Percentiles rank a stretch among this genome's conserved stretches.
Evolutionary conservation across 2,888 invertebrate genomes (phyloP).

Genomic region (Drosophila cyrtoloma): DNA sequence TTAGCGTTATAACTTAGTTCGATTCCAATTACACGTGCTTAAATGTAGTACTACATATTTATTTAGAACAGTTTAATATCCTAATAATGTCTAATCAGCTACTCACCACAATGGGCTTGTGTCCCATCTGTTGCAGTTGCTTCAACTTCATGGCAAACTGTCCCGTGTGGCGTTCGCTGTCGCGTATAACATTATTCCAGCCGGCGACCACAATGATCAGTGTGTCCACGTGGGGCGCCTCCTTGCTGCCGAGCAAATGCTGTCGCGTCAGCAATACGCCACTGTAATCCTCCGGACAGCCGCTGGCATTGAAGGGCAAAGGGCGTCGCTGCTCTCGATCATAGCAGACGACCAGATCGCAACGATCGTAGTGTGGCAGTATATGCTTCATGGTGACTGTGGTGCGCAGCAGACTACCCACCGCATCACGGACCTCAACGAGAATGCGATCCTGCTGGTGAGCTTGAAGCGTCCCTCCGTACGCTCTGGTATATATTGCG

Average conservation of each 20-base stretch:
- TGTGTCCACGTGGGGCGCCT: constrained; percentile 83
- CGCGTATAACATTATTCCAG: constrained; percentile 87
- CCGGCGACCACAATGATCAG: constrained; percentile 88
- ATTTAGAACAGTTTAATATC: neutral
- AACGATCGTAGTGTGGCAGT: constrained; percentile 89
- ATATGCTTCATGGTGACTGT: constrained; percentile 86
- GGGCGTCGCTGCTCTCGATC: constrained; percentile 86
- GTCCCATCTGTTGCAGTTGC: constrained; percentile 88
- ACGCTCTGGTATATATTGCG: constrained; percentile 87
- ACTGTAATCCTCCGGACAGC: constrained; percentile 86
- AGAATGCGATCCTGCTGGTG: constrained; percentile 87
- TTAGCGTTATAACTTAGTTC: neutral
- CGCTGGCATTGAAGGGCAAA: constrained; percentile 85
- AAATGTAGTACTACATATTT: neutral
- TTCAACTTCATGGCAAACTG: constrained; percentile 87
- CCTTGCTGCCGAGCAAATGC: constrained; percentile 66
- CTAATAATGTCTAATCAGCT: neutral
- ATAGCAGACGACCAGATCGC: constrained; percentile 88
- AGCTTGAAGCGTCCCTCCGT: constrained; percentile 86
- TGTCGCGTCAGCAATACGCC: constrained; percentile 82
- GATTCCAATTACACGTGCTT: neutral
- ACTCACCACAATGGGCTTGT: constrained; percentile 86
- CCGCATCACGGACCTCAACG: constrained; percentile 86
- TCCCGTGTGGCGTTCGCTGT: constrained; percentile 87
- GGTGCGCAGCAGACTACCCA: constrained; percentile 86